Evolutionary conservation across 2,888 invertebrate species (phyloP), one percentile per base, ranked within the genome.

Genomic region (Tinea trinotella): DNA sequence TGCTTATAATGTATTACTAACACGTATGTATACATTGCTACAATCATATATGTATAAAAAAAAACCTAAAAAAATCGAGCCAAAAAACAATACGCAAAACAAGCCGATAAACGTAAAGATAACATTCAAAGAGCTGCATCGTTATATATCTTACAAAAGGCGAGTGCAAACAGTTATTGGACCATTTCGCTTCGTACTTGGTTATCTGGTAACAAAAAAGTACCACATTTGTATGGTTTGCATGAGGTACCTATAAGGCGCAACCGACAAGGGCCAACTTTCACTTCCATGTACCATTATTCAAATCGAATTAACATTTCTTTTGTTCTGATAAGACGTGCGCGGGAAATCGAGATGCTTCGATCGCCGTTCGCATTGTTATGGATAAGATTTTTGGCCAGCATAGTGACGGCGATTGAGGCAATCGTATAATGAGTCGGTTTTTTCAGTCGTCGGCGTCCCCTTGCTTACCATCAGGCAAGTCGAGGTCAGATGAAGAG

Each of bases 251-350:
- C 46, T 35, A 35, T 46, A 48, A 48, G 48, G 48, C 19, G 4
- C 48, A 48, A 20, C 20, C 48, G 3, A 52, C 56, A 55, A 58
- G 59, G 60, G 56, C 59, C 58, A 40, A 62, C 64, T 64, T 64
- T 64, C 63, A 59, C 64, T 60, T 35, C 52, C 40, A 44, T 53
- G 40, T 46, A 36, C 40, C 58, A 59, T 60, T 60, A 60, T 59
- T 61, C 59, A 60, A 60, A 57, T 55, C 54, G 56, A 57, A 56
- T 34, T 34, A 48, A 54, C 60, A 60, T 60, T 62, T 61, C 62
- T 62, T 63, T 62, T 63, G 64, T 62, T 59, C 48, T 52, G 59
- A 58, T 56, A 60, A 57, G 10, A 36, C 56, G 44, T 17, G 46
- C 20, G 40, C 40, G 40, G 13, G 40, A 40, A 13, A 40, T 40